These are phyloP conservation scores for Ichneumoninae sp. DNA, from an alignment of 2,888 invertebrate species.

Conservation along the genomic window DNA sequence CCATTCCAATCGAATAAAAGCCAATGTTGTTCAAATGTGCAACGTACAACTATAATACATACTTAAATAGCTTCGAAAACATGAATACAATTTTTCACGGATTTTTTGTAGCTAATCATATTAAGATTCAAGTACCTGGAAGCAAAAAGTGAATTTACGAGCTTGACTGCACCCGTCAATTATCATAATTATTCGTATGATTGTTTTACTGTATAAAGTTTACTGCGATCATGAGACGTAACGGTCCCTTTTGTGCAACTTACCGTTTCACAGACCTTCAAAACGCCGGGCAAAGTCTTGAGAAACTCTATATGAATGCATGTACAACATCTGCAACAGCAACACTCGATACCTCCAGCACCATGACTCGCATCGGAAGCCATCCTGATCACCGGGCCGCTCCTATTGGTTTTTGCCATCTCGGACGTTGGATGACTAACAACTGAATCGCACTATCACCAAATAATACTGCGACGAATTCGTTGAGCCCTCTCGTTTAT, in stretches of 20 bases:
- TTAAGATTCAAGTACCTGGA: conserved; percentile 10
- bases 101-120: neutral
- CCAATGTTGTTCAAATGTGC: no score
- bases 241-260: conserved; percentile 9
- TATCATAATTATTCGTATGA: neutral
- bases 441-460: conserved; percentile 40
- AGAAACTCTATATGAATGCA: conserved; percentile 92
- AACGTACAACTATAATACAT: no score
- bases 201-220: neutral
- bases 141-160: neutral
- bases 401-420: conserved; percentile 72
- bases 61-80: no score
- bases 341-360: conserved; percentile 88
- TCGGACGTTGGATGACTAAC: conserved; percentile 6
- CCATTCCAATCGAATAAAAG: no score
- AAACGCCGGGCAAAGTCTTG: conserved; percentile 89
- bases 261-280: conserved; percentile 91
- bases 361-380: conserved; percentile 76
- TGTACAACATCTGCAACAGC: conserved; percentile 90
- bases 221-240: neutral
- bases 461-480: conserved; percentile 51
- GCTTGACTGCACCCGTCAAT: neutral
- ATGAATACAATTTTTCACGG: no score
- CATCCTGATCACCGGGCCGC: conserved; percentile 80
- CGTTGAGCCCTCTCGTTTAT: conserved; percentile 65